Evolutionary conservation across 2,888 invertebrate species (phyloP).

Genomic region (Steinernema carpocapsae): DNA sequence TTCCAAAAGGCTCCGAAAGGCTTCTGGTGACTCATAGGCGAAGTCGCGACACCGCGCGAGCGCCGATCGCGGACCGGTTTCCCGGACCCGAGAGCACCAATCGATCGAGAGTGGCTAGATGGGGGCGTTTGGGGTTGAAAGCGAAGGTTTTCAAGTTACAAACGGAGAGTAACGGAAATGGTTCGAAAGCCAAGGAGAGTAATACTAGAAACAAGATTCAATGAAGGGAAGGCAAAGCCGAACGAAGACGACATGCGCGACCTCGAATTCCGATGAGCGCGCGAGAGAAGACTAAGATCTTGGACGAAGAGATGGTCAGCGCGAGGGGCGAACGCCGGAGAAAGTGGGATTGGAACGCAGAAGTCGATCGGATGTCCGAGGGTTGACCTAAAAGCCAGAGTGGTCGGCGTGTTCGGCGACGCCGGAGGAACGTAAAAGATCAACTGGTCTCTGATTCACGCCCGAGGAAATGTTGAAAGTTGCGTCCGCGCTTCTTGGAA

Average conservation of each 20-base stretch:
- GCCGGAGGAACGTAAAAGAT: too few relatives aligned
- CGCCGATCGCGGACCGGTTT: not conserved
- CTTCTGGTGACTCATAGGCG: not conserved
- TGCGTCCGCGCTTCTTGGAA: too few relatives aligned
- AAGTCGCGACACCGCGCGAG: not conserved
- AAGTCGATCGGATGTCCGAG: too few relatives aligned
- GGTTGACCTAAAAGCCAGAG: too few relatives aligned
- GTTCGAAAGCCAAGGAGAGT: not conserved
- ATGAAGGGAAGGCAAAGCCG: not conserved
- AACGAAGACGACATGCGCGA: not conserved
- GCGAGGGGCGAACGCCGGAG: not conserved
- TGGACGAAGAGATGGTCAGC: not conserved
- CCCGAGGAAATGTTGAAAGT: too few relatives aligned
- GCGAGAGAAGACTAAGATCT: not conserved
- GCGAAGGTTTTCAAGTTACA: not conserved
- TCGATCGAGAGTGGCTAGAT: not conserved
- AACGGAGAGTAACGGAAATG: not conserved
- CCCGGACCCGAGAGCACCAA: not conserved
- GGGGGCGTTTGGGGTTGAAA: not conserved
- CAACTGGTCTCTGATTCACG: too few relatives aligned
- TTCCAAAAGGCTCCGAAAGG: not conserved
- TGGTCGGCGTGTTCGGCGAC: too few relatives aligned
- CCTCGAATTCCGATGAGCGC: not conserved
- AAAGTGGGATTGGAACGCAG: not conserved
- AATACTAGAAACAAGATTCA: too few relatives aligned